Conservation (phyloP, 2,113 vertebrate genomes). For the Azemiops feae region DNA sequence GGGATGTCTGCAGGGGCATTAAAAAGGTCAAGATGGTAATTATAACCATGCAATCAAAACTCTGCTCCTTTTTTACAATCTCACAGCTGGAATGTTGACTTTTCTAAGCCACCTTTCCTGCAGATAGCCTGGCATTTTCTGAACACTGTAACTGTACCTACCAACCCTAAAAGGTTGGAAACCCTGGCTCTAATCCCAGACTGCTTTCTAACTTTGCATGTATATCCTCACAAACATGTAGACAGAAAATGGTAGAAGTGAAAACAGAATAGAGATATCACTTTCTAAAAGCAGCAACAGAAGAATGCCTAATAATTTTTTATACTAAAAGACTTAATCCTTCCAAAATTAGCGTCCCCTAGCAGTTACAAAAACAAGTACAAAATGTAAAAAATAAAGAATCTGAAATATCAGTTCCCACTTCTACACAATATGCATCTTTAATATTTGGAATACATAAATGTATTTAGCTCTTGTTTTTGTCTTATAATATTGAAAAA, state of each 20-base stretch:
- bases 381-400: not conserved
- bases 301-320: not conserved
- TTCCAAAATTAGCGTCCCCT: not conserved
- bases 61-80: not conserved
- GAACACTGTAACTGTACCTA: not conserved
- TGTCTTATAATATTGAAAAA: not conserved
- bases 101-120: not conserved
- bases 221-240: not conserved
- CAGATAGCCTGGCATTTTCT: not conserved
- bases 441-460: not conserved
- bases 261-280: not conserved
- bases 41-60: not conserved
- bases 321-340: not conserved
- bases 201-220: not conserved
- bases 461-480: not conserved
- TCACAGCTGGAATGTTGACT: not conserved
- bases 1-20: not conserved
- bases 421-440: not conserved
- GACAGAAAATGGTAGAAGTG: not conserved
- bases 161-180: not conserved
- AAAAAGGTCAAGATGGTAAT: not conserved
- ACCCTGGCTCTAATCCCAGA: not conserved
- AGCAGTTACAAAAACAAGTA: not conserved
- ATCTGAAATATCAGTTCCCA: not conserved
- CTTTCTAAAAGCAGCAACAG: not conserved